Percentiles rank a stretch among this genome's conserved stretches.
These are phyloP conservation scores for Dyspetes luteomarginatus DNA, from an alignment of 2,888 invertebrate species.

Conservation along the genomic window DNA sequence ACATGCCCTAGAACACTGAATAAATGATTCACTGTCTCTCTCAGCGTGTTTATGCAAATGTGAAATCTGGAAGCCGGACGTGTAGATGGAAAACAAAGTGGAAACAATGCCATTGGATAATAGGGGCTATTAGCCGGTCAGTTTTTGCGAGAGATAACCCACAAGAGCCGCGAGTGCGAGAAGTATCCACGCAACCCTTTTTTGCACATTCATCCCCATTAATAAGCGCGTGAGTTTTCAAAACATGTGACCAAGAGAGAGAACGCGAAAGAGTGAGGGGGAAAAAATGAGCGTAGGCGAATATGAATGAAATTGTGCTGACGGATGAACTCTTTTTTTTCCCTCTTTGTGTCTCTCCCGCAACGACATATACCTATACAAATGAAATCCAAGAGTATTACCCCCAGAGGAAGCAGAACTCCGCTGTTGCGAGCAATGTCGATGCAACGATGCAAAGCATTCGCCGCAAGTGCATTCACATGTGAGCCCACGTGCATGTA, in stretches of 20 bases:
- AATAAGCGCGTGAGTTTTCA: constrained; percentile 47
- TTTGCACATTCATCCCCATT: constrained; percentile 30
- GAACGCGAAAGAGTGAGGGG: constrained; percentile 2
- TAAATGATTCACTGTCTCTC: no score
- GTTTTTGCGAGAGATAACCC: constrained; percentile 57
- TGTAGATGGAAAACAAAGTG: constrained; percentile 22
- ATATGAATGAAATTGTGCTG: constrained; percentile 52
- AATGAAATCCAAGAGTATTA: not conserved
- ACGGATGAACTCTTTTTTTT: constrained; percentile 19
- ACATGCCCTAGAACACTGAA: no score
- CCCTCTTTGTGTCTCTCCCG: constrained; percentile 12
- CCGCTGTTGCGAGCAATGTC: constrained; percentile 40
- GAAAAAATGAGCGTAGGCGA: constrained; percentile 32
- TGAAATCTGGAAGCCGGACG: constrained; percentile 4
- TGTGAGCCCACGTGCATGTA: not conserved
- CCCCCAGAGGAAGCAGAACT: constrained; percentile 43
- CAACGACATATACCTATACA: not conserved
- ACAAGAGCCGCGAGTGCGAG: constrained; percentile 24
- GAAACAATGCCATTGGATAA: constrained; percentile 70
- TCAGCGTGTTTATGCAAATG: constrained; percentile 30
- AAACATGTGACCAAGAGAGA: not conserved
- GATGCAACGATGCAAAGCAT: constrained; percentile 48
- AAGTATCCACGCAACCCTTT: constrained; percentile 4
- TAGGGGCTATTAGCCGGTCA: constrained; percentile 66
- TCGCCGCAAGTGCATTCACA: constrained; percentile 5